Base-by-base conservation (phyloP, 2,888 invertebrate genomes). In the Tachina fera region DNA sequence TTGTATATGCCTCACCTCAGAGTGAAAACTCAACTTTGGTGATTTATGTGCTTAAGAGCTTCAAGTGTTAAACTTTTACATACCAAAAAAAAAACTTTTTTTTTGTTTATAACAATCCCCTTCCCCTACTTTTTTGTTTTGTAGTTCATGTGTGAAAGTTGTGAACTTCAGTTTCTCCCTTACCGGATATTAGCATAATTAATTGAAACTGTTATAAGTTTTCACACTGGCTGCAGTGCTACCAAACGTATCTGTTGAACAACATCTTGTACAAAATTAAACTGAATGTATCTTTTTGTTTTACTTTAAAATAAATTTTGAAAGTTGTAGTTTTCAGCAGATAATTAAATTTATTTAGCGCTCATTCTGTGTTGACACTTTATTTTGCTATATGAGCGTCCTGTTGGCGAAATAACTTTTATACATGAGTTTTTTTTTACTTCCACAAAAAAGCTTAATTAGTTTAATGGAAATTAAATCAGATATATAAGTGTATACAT, bases 101-200 rank as follows among this genome's bases (percentile, higher is more conserved):
- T 68, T 51, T 75, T 47, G 51, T 39, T 61, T 60, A n/a, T 9
- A 39, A 16, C 19, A n/a, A 19, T 31, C 45, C 43, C 19, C 43
- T 31, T 6, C 60, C 43, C 11, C 9, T 53, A 16, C 19, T 22
- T 31, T 45, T 56, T 14, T 11, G 16, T n/a, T 63, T 56, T 56
- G 8, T 49, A 45, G 10, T 67, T 58, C 47, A 11, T 84, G 63
- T 39, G 60, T 72, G 51, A 22, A 75, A 72, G 68, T 61, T 41
- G 47, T 60, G 31, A 51, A 72, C 43, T 60, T 67, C 11, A 65
- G 67, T 60, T 77, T 78, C 70, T 63, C 58, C 58, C 41, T 39
- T 16, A 67, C n/a, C 65, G 82, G 76, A 86, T 76, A 86, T 86
- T 75, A 79, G 82, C 82, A 83, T 86, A 86, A 86, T 86, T 86